Evolutionary conservation across 2,888 invertebrate species (phyloP).

Genomic region (Chrysina gloriosa): DNA sequence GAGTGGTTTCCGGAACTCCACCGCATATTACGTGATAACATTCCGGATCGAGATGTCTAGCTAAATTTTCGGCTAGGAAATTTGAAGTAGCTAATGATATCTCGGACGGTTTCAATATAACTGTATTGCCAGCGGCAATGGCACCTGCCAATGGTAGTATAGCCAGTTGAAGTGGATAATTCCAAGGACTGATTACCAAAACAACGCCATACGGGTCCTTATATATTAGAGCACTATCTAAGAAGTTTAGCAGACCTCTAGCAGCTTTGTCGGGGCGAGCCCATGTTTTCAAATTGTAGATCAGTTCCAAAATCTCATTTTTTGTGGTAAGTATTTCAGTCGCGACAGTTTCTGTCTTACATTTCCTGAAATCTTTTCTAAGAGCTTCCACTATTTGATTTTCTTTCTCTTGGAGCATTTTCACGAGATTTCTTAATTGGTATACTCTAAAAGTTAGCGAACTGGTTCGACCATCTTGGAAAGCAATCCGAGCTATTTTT

Average conservation of each 20-base stretch:
- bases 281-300: slow-evolving; percentile 84
- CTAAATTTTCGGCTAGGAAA: slow-evolving; percentile 79
- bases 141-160: slow-evolving; percentile 86
- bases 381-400: slow-evolving; percentile 79
- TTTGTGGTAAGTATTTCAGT: slow-evolving; percentile 84
- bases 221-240: slow-evolving; percentile 59
- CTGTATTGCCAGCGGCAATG: slow-evolving; percentile 93
- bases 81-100: slow-evolving; percentile 79
- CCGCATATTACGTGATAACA: slow-evolving; percentile 78
- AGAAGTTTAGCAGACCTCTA: slow-evolving; percentile 40
- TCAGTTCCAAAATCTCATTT: slow-evolving; percentile 79
- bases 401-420: slow-evolving; percentile 85
- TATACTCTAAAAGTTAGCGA: slow-evolving; percentile 81
- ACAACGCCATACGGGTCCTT: slow-evolving; percentile 95
- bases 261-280: slow-evolving; percentile 55
- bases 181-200: slow-evolving; percentile 94
- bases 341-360: slow-evolving; percentile 84
- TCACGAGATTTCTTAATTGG: slow-evolving; percentile 80
- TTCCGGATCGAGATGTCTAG: slow-evolving; percentile 92
- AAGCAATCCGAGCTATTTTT: slow-evolving; percentile 77
- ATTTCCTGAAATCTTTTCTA: slow-evolving; percentile 83
- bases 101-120: slow-evolving; percentile 95
- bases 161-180: slow-evolving; percentile 90
- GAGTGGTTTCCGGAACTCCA: slow-evolving; percentile 37
- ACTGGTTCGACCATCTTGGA: slow-evolving; percentile 84